Evolutionary conservation across 2,797 vertebrate species (phyloP).

Genomic region (Todus mexicanus): DNA sequence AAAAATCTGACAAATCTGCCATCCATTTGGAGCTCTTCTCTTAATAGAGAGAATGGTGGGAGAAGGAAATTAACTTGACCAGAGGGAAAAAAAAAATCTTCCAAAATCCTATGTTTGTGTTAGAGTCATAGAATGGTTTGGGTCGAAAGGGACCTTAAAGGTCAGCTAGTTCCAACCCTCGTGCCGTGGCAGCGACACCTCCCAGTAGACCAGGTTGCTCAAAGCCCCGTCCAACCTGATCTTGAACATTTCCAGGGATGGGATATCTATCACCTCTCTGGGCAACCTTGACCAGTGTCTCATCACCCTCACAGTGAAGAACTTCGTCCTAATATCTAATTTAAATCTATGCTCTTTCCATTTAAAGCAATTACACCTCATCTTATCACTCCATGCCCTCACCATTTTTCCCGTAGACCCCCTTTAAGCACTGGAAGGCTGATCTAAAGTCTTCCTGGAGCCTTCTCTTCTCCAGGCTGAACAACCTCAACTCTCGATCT

Average conservation of each 20-base stretch:
- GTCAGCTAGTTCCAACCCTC: neutral
- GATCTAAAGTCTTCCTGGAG: fast-evolving
- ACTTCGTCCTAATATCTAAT: neutral
- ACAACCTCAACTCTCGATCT: neutral
- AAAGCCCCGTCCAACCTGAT: neutral
- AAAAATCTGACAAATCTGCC: neutral
- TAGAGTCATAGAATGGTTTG: neutral
- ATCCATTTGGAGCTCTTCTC: neutral
- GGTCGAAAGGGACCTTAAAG: neutral
- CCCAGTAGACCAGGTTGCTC: neutral
- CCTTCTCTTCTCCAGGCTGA: neutral
- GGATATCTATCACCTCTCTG: neutral
- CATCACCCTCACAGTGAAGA: neutral
- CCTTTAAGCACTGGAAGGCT: neutral
- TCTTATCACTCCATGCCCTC: neutral
- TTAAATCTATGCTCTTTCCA: neutral
- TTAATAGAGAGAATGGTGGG: neutral
- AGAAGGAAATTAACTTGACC: neutral
- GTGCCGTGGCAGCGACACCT: neutral
- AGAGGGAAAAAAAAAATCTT: neutral
- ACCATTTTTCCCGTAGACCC: neutral
- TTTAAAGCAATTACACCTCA: neutral
- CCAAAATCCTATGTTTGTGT: neutral
- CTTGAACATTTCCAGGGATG: neutral
- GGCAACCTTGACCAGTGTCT: neutral